Base-by-base conservation (phyloP, 37 sponge, comb jelly and placozoan species). In the Hexactinellida sp. region DNA sequence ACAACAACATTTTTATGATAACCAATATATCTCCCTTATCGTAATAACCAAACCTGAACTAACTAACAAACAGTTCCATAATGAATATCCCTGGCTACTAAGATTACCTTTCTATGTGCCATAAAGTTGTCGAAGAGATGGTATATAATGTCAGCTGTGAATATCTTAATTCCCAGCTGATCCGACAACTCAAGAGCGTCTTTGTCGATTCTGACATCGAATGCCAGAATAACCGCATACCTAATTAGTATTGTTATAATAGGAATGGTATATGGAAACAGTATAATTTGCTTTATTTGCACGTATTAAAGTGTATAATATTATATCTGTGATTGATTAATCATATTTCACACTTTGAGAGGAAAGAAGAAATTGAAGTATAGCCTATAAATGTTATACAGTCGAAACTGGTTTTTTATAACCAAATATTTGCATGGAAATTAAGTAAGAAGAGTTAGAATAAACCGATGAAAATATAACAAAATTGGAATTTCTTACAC, bases 71-170 rank as follows among this genome's bases (percentile, higher is more conserved):
- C n/a, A n/a, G n/a, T n/a, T n/a, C n/a, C n/a, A n/a, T n/a, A n/a
- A n/a, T n/a, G n/a, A n/a, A n/a, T n/a, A n/a, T n/a, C n/a, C n/a
- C n/a, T n/a, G n/a, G n/a, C n/a, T n/a, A n/a, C n/a, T n/a, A n/a
- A n/a, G n/a, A n/a, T n/a, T 41, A 91, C 97, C 89, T 95, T 88
- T 83, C 96, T 89, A 88, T 94, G 91, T 10, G 87, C 90, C 90
- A 94, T 91, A 89, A 98, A 98, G 76, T 88, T 88, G 82, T 98
- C 99, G 90, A 95, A 98, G 38, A 98, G 87, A 84, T 98, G 99
- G 82, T 98, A 98, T 82, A 98, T 98, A 85, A 98, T 98, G 82
- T 98, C 99, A 0, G 99, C 99, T 63, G 93, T 88, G 84, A 98
- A 98, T 32, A 98, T 94, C 71, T 87, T 86, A 21, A 98, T 94